phyloP scores from a whole-genome alignment of 2,113 vertebrate genomes.

The Hystrix brachyura region DNA sequence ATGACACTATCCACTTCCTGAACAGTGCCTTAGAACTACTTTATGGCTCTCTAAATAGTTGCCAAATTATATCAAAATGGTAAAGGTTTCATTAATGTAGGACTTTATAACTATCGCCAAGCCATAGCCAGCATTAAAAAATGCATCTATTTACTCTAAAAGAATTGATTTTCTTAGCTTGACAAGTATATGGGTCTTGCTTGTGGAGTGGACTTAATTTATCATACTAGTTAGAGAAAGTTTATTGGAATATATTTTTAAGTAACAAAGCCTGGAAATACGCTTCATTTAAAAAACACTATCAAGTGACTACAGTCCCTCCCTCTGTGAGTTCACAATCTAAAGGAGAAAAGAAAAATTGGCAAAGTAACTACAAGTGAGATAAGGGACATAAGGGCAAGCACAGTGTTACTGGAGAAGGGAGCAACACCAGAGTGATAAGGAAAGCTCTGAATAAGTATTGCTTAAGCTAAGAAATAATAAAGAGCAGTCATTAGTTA shows the following conservation, averaged over 20 bases:
- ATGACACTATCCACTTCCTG: conserved; percentile 66
- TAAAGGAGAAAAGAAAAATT: neutral
- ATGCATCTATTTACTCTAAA: neutral
- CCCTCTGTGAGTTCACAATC: neutral
- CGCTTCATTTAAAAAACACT: neutral
- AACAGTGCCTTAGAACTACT: neutral
- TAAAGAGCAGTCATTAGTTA: neutral
- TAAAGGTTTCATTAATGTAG: neutral
- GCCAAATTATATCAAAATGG: neutral
- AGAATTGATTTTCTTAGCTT: conserved; percentile 3
- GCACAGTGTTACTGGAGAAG: neutral
- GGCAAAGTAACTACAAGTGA: conserved; percentile 4
- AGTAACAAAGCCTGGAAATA: conserved; percentile 14
- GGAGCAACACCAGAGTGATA: neutral
- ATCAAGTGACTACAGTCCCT: neutral
- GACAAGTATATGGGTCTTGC: neutral
- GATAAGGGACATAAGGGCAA: neutral
- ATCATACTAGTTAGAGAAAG: conserved; percentile 34
- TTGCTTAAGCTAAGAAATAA: neutral
- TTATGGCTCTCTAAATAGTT: neutral
- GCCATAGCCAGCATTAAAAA: conserved; percentile 24
- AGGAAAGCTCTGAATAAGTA: neutral
- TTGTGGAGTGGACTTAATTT: neutral
- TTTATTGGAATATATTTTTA: conserved; percentile 29
- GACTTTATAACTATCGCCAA: neutral